phyloP scores from a whole-genome alignment of 2,888 invertebrate genomes.

The Alitta virens region DNA sequence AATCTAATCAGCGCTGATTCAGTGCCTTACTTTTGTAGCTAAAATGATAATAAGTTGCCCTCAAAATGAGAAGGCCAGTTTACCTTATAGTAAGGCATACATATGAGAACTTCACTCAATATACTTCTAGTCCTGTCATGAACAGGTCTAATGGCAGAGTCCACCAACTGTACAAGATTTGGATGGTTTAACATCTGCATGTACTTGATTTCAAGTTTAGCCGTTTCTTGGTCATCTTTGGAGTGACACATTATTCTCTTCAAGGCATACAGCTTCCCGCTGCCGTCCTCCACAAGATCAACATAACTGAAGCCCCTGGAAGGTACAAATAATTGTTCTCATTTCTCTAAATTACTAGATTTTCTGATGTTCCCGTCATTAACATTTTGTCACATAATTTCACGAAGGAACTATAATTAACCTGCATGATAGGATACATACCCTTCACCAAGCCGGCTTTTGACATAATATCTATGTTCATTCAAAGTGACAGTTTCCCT shows the following conservation, averaged over 20 bases:
- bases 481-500: constrained; percentile 3
- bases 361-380: too few species aligned
- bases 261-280: constrained; percentile 70
- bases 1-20: too few species aligned
- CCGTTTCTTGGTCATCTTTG: constrained; percentile 70
- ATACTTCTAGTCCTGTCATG: constrained; percentile 39
- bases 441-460: constrained; percentile 5
- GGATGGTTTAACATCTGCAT: constrained; percentile 70
- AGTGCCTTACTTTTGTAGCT: too few species aligned
- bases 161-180: constrained; percentile 72
- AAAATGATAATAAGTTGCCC: too few species aligned
- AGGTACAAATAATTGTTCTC: too few species aligned
- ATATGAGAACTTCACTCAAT: constrained; percentile 70
- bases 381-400: not conserved
- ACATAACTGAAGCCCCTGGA: constrained; percentile 79
- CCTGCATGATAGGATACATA: not conserved
- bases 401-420: not conserved
- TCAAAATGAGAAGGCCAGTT: constrained; percentile 9
- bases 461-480: not conserved
- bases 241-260: constrained; percentile 81
- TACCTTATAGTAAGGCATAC: constrained; percentile 74
- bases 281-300: constrained; percentile 70
- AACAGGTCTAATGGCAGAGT: constrained; percentile 63
- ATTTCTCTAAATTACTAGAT: too few species aligned
- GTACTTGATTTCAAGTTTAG: constrained; percentile 72